A percentile compares a stretch with the other conserved stretches of the same genome.
These are phyloP conservation scores for Nesoenas mayeri DNA, from an alignment of 2,113 vertebrate genomes.

Conservation along the genomic window DNA sequence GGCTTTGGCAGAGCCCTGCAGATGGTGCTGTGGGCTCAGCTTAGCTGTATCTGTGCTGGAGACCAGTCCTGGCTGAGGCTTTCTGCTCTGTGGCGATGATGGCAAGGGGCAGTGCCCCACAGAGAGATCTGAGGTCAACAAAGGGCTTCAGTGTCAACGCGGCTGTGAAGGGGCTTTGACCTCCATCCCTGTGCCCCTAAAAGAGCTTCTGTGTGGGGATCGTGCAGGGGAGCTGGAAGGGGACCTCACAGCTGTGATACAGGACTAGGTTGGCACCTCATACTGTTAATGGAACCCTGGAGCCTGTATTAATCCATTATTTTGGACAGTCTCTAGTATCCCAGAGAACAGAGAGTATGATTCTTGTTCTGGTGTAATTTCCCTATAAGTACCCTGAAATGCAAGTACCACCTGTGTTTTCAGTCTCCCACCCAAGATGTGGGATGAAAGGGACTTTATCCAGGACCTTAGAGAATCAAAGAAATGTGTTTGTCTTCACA, in stretches of 20 bases:
- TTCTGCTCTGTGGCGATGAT: fast-evolving
- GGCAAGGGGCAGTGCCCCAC: background rate
- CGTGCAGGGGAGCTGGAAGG: background rate
- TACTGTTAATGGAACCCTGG: background rate
- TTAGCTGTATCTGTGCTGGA: background rate
- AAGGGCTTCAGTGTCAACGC: background rate
- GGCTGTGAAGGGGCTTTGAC: background rate
- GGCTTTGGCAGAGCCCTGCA: constrained; percentile 26
- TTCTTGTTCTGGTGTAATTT: background rate
- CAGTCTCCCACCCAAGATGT: background rate
- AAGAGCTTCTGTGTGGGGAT: fast-evolving
- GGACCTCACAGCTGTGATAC: background rate
- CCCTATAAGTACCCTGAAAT: background rate
- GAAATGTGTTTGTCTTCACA: background rate
- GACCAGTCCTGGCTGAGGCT: background rate
- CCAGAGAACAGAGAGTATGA: background rate
- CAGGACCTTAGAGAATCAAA: background rate
- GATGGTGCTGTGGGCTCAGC: constrained; percentile 39
- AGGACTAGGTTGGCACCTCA: background rate
- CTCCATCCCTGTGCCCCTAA: background rate
- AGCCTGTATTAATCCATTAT: background rate
- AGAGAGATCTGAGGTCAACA: fast-evolving
- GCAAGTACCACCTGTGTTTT: background rate
- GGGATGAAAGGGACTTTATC: background rate
- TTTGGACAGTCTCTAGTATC: background rate